These are phyloP conservation scores for Dermatemys mawii DNA, from an alignment of 2,113 vertebrate genomes.

Conservation along the genomic window DNA sequence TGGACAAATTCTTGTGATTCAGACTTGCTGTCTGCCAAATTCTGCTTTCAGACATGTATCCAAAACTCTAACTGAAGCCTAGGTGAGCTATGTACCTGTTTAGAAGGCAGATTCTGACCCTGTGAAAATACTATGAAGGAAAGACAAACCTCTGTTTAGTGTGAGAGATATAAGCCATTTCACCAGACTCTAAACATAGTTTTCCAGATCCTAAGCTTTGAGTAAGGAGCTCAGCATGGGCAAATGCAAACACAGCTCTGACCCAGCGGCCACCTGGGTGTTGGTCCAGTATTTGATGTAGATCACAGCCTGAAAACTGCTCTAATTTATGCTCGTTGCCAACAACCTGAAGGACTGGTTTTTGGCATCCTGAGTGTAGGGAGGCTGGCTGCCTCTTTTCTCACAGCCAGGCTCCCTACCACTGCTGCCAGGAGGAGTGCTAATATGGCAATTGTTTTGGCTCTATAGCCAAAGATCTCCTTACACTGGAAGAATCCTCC, in stretches of 20 bases:
- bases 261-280: not conserved
- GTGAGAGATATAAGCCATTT: conserved; percentile 17
- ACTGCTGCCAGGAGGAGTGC: not conserved
- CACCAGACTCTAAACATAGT: not conserved
- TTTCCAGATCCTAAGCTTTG: not conserved
- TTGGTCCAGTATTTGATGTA: fast-evolving
- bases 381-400: fast-evolving
- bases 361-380: not conserved
- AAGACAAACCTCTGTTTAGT: conserved; percentile 33
- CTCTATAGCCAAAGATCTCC: fast-evolving
- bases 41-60: not conserved
- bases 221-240: not conserved
- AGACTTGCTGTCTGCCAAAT: not conserved
- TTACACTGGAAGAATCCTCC: fast-evolving
- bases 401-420: not conserved
- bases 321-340: not conserved
- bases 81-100: not conserved
- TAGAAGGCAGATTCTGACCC: conserved; percentile 19
- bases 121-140: conserved; percentile 33
- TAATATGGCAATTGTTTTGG: not conserved
- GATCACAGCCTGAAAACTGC: not conserved
- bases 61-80: not conserved
- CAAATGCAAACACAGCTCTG: not conserved
- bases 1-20: not conserved
- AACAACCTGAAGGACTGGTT: fast-evolving